Evolutionary conservation across 1,140 invertebrate genomes (phyloP), one percentile per base, ranked within the genome.

Genomic region (Drosophila novamexicana): DNA sequence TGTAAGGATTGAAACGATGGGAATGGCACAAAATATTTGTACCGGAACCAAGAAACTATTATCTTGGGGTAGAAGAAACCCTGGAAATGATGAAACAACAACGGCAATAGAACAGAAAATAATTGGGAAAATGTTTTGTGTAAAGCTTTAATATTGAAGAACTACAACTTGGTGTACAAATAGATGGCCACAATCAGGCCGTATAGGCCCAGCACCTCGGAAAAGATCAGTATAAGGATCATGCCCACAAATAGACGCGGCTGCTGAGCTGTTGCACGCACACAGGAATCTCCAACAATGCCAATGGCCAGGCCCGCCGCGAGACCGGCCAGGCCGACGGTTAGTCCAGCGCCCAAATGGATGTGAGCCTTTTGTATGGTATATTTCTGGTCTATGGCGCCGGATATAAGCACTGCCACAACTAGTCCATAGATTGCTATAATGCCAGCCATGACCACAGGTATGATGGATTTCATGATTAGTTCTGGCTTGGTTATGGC

Each of bases 221-320:
- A 97, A 93, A 99, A 98, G 94, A 98, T 98, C 76, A 98, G 95
- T 91, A 99, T 98, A 45, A 98, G 94, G 89, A 98, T 98, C 98
- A 98, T 98, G 83, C 98, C 98, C 47, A 99, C 97, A 93, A 97
- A 98, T 2, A 98, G 94, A 83, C 97, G 95, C 3, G 97, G 97
- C 91, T 98, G 98, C 90, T 98, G 97, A 36, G 97, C 97, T 32
- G 96, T 97, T 74, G 97, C 97, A 89, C 98, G 94, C 0, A 98
- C 97, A 82, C 97, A 98, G 40, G 97, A 97, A 90, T 98, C 97
- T 50, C 97, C 97, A 2, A 98, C 97, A 79, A 98, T 97, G 47
- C 97, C 97, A 81, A 98, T 98, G 65, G 97, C 97, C 92, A 97
- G 97, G 47, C 97, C 97, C 57, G 97, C 97, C 42, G 97, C 96